These are phyloP conservation scores for Teleopsis dalmanni DNA, from an alignment of 1,140 invertebrate species.

Conservation along the genomic window DNA sequence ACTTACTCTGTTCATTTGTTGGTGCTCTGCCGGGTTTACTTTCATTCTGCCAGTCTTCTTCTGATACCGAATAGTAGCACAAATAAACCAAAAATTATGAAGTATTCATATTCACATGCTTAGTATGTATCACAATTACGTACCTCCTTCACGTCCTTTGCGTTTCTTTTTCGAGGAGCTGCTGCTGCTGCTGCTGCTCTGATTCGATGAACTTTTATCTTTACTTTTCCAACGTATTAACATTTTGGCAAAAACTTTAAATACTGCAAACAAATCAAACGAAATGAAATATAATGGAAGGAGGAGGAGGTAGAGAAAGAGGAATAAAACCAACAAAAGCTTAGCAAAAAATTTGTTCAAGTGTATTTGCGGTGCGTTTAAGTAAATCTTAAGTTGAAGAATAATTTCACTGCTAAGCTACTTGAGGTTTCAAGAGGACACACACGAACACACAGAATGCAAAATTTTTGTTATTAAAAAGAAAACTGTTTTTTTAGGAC, in stretches of 20 bases:
- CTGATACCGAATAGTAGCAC: conserved; percentile 15
- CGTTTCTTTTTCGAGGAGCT: conserved; percentile 51
- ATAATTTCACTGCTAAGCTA: too few species aligned
- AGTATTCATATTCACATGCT: conserved; percentile 6
- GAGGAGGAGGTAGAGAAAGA: background rate
- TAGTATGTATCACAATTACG: conserved; percentile 7
- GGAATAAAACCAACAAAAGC: too few species aligned
- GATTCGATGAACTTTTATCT: conserved; percentile 49
- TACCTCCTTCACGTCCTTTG: conserved; percentile 50
- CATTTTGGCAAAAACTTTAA: conserved; percentile 43
- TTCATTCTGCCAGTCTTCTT: conserved; percentile 45
- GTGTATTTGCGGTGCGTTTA: too few species aligned
- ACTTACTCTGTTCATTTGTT: conserved; percentile 34
- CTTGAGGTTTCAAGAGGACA: too few species aligned
- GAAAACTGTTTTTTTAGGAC: too few species aligned
- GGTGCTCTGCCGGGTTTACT: conserved; percentile 34
- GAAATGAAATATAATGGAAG: conserved; percentile 1
- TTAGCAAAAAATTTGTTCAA: too few species aligned
- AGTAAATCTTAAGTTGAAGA: too few species aligned
- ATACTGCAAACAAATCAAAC: conserved; percentile 5
- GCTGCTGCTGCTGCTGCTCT: conserved; percentile 25
- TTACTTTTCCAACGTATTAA: conserved; percentile 53
- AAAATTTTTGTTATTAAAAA: too few species aligned
- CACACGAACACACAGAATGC: too few species aligned
- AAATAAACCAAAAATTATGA: background rate